Conservation (phyloP, 2,888 invertebrate genomes). For the Argyresthia goedartella region DNA sequence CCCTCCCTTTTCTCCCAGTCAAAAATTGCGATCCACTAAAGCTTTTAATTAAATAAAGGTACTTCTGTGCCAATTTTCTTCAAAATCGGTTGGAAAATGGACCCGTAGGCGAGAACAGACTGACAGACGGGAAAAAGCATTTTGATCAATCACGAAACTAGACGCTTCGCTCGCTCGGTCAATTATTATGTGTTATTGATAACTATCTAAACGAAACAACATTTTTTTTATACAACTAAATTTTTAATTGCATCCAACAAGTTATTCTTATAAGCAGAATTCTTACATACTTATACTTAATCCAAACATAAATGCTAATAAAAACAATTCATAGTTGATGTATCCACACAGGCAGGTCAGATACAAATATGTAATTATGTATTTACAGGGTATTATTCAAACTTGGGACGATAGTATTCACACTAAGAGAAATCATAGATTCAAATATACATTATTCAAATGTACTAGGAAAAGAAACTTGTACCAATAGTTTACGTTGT, state of each 20-base stretch:
- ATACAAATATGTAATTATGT: constrained; percentile 37
- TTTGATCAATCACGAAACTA: too few relatives aligned
- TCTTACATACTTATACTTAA: constrained; percentile 48
- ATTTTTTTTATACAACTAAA: constrained; percentile 28
- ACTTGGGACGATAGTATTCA: background rate
- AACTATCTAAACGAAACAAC: background rate
- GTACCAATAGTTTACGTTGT: too few relatives aligned
- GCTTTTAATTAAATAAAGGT: too few relatives aligned
- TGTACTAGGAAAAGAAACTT: too few relatives aligned
- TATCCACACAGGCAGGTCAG: constrained; percentile 41
- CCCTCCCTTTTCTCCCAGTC: too few relatives aligned
- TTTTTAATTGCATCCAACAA: constrained; percentile 65
- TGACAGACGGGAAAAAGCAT: too few relatives aligned
- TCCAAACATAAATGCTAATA: constrained; percentile 56
- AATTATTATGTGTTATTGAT: too few relatives aligned
- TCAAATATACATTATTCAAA: background rate
- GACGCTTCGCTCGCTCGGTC: too few relatives aligned
- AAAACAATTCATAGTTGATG: constrained; percentile 32
- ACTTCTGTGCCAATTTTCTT: too few relatives aligned
- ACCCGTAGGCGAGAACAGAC: too few relatives aligned
- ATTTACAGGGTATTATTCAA: constrained; percentile 25
- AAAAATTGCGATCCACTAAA: too few relatives aligned
- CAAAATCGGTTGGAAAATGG: too few relatives aligned
- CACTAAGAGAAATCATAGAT: background rate
- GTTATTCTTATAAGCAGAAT: constrained; percentile 57